Conservation (phyloP, 2,888 invertebrate species). For the Nymphalis polychloros region DNA sequence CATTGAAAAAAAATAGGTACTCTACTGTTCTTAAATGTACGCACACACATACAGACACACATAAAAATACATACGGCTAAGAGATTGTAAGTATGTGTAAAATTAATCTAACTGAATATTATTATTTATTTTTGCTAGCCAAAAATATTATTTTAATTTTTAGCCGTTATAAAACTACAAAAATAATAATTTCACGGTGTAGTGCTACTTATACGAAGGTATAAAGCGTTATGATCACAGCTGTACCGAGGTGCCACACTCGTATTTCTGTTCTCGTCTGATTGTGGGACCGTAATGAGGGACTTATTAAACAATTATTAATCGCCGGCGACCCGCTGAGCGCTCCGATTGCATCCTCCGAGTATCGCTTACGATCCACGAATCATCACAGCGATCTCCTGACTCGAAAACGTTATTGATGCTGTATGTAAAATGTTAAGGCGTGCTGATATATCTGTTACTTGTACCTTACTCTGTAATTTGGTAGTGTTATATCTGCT, state of each 20-base stretch:
- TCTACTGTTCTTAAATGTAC: too few relatives aligned
- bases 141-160: too few relatives aligned
- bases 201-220: neutral
- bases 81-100: too few relatives aligned
- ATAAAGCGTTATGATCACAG: neutral
- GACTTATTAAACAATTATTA: constrained; percentile 69
- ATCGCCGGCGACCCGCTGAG: constrained; percentile 62
- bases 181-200: neutral
- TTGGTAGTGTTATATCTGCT: neutral
- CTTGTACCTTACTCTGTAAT: neutral
- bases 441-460: neutral
- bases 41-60: too few relatives aligned
- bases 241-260: constrained; percentile 25
- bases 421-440: constrained; percentile 4
- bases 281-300: constrained; percentile 44
- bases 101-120: too few relatives aligned
- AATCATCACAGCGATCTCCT: constrained; percentile 7
- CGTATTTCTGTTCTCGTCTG: constrained; percentile 25
- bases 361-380: constrained; percentile 42
- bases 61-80: too few relatives aligned
- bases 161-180: too few relatives aligned
- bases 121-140: too few relatives aligned
- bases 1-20: too few relatives aligned
- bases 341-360: constrained; percentile 54
- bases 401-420: constrained; percentile 10